phyloP scores from a whole-genome alignment of 2,113 vertebrate genomes.

The Melanerpes formicivorus region DNA sequence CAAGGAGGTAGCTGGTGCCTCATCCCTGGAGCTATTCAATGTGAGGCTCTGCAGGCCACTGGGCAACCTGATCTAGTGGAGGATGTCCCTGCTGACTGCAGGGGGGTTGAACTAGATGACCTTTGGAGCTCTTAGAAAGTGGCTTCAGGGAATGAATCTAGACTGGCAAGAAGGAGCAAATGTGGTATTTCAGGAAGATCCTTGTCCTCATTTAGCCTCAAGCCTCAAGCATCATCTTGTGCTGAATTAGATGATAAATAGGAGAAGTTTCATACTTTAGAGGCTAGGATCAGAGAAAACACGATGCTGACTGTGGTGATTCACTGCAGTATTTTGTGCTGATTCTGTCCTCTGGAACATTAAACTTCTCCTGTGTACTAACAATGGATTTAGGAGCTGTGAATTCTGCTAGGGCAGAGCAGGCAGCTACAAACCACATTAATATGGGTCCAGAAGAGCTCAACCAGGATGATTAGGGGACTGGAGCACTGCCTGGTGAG shows the following conservation, averaged over 20 bases:
- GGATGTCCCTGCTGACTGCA: too few species aligned
- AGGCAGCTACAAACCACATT: background rate
- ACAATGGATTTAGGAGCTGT: background rate
- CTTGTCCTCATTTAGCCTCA: conserved; percentile 6
- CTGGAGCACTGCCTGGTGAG: too few species aligned
- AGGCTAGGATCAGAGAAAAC: background rate
- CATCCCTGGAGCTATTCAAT: too few species aligned
- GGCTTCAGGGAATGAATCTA: background rate
- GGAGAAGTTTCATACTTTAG: conserved; percentile 4
- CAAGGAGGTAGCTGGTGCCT: too few species aligned
- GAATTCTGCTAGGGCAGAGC: background rate
- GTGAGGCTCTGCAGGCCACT: too few species aligned
- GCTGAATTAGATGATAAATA: background rate
- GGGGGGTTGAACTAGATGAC: too few species aligned
- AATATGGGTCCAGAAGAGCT: background rate
- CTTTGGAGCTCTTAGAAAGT: background rate
- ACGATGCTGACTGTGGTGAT: background rate
- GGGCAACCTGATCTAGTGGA: too few species aligned
- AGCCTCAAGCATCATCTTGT: background rate
- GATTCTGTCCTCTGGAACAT: background rate
- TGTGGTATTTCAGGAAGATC: background rate
- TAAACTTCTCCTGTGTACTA: background rate
- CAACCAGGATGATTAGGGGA: too few species aligned
- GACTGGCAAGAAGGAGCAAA: background rate
- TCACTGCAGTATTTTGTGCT: background rate